A percentile compares a stretch with the other conserved stretches of the same genome.
Evolutionary conservation across 1,140 invertebrate species (phyloP).

Genomic region (Zaprionus nigranus): DNA sequence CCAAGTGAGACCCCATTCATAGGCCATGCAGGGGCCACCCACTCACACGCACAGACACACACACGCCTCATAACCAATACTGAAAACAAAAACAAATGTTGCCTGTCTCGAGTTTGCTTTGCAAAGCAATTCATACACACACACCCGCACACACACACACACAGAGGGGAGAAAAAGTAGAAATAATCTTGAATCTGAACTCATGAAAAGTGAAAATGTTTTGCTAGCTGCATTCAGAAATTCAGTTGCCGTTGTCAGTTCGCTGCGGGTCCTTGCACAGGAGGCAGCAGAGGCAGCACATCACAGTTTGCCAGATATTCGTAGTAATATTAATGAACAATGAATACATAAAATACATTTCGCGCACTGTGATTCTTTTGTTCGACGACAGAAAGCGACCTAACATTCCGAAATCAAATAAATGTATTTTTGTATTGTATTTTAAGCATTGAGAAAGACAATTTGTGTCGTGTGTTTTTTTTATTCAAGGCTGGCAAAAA

Average conservation of each 20-base stretch:
- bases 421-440: neutral
- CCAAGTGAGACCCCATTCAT: conserved; percentile 41
- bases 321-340: conserved; percentile 20
- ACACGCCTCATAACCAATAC: conserved; percentile 43
- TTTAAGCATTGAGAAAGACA: neutral
- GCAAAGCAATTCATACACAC: conserved; percentile 42
- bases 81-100: conserved; percentile 59
- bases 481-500: conserved; percentile 39
- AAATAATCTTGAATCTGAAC: conserved; percentile 66
- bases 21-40: conserved; percentile 31
- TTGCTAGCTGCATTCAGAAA: conserved; percentile 68
- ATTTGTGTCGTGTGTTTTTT: conserved; percentile 30
- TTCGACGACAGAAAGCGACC: neutral
- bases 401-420: conserved; percentile 13
- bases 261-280: conserved; percentile 75
- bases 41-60: conserved; percentile 31
- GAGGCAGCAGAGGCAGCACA: conserved; percentile 46
- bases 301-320: conserved; percentile 8
- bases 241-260: conserved; percentile 65
- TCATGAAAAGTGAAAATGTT: conserved; percentile 79
- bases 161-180: conserved; percentile 29
- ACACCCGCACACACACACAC: conserved; percentile 10
- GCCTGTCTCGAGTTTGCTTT: conserved; percentile 52
- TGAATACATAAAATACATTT: conserved; percentile 27
- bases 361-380: conserved; percentile 34